Percentiles rank a stretch among this genome's conserved stretches.
These are phyloP conservation scores for Oedothorax gibbosus DNA, from an alignment of 1,140 invertebrate species.

Conservation along the genomic window DNA sequence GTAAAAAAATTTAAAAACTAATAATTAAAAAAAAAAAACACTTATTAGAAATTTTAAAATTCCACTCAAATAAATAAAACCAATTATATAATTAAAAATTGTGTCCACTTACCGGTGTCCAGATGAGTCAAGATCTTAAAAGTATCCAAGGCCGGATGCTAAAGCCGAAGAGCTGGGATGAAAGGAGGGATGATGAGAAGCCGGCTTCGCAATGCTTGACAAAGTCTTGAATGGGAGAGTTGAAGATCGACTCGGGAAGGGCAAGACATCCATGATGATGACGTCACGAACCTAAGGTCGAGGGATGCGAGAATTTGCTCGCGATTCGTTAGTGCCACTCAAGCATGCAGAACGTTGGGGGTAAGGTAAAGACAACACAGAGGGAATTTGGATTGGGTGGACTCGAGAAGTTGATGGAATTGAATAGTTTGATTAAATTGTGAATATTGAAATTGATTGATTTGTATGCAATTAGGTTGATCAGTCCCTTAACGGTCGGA, in stretches of 20 bases:
- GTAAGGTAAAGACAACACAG: neutral
- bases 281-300: slow-evolving; percentile 42
- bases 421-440: no score
- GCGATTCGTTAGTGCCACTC: slow-evolving; percentile 40
- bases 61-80: no score
- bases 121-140: slow-evolving; percentile 10
- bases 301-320: neutral
- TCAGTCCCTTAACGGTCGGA: no score
- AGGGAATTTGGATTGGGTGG: slow-evolving; percentile 1
- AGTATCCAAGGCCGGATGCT: slow-evolving; percentile 9
- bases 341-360: slow-evolving; percentile 30
- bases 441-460: no score
- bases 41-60: no score
- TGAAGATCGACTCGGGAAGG: slow-evolving; percentile 8
- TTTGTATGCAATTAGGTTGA: no score
- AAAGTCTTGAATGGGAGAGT: slow-evolving; percentile 15
- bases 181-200: slow-evolving; percentile 8
- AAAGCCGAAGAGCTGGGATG: neutral
- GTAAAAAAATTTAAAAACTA: no score
- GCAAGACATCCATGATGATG: slow-evolving; percentile 39
- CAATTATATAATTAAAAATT: no score
- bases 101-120: slow-evolving; percentile 13
- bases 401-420: neutral
- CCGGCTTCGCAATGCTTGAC: slow-evolving; percentile 18
- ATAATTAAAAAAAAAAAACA: no score